Base-by-base conservation (phyloP, 2,888 invertebrate genomes). In the Drosophila diplacantha region DNA sequence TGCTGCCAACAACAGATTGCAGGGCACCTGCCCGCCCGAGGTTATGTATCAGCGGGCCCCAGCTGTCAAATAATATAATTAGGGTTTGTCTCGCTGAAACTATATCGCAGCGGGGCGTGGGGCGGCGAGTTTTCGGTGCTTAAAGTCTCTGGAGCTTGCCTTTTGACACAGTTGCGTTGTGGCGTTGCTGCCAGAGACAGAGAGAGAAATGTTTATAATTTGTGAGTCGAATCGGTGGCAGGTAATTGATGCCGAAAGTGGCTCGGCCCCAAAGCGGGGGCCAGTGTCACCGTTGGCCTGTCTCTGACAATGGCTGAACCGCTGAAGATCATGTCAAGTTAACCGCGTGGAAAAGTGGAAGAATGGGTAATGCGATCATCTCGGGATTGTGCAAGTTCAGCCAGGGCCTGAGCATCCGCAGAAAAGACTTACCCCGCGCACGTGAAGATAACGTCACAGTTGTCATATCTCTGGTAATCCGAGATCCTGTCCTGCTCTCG, bases 291-390 rank as follows among this genome's bases (percentile, higher is more conserved):
- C 70, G 69, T 64, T 74, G 65, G 73, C 44, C 69, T 68, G 61
- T 53, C 76, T 59, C 60, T 68, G 75, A 81, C 82, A 83, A 79
- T 75, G 75, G 75, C 76, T 22, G 29, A 20, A 20, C 44, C 29
- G 47, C 75, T 72, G 74, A 72, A 84, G 85, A 84, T 85, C 85
- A 84, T 85, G 84, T 85, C 81, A 72, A 75, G 59, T 69, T 85
- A 84, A 85, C 85, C 79, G 81, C 70, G 70, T 74, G 84, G 84
- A 85, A 85, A 83, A 79, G 38, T 37, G 20, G 44, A 20, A 46
- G 44, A 46, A 32, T 46, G 44, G 44, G 78, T 83, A 83, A 78
- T 65, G 59, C 31, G 71, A 78, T 78, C 57, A 51, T 18, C 22
- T 57, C 50, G 47, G 41, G 43, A 76, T 84, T 84, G 77, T 84